These are phyloP conservation scores for Oryzias curvinotus DNA, from an alignment of 2,113 vertebrate genomes.

Conservation along the genomic window DNA sequence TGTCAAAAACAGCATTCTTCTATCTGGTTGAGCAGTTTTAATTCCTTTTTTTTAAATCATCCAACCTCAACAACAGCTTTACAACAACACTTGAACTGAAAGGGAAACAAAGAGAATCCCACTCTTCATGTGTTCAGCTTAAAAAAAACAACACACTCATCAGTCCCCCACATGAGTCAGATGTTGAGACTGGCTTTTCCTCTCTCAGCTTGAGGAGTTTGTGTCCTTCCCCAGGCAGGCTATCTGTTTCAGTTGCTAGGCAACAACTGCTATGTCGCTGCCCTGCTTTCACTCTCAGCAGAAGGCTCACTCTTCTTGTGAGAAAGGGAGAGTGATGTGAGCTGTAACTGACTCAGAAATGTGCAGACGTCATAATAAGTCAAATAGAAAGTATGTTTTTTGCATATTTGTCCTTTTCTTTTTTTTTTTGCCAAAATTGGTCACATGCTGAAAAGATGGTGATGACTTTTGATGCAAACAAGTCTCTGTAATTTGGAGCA, in stretches of 20 bases:
- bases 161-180: constrained; percentile 5
- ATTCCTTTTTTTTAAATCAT: too few species aligned
- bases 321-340: constrained; percentile 29
- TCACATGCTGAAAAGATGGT: too few species aligned
- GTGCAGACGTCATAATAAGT: background rate
- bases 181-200: constrained; percentile 11
- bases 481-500: too few species aligned
- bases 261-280: constrained; percentile 55
- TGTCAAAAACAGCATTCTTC: too few species aligned
- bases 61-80: background rate
- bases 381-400: background rate
- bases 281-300: constrained; percentile 39
- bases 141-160: constrained; percentile 3
- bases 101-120: background rate
- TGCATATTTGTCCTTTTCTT: background rate
- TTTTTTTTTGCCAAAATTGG: background rate
- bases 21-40: too few species aligned
- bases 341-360: constrained; percentile 23
- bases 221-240: constrained; percentile 22
- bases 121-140: background rate
- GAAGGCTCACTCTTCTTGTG: constrained; percentile 10
- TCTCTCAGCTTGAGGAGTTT: constrained; percentile 12
- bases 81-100: background rate
- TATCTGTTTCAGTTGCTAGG: constrained; percentile 73
- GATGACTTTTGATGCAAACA: too few species aligned